These are phyloP conservation scores for Rhinoraja longicauda DNA, from an alignment of 2,797 vertebrate species.

Conservation along the genomic window DNA sequence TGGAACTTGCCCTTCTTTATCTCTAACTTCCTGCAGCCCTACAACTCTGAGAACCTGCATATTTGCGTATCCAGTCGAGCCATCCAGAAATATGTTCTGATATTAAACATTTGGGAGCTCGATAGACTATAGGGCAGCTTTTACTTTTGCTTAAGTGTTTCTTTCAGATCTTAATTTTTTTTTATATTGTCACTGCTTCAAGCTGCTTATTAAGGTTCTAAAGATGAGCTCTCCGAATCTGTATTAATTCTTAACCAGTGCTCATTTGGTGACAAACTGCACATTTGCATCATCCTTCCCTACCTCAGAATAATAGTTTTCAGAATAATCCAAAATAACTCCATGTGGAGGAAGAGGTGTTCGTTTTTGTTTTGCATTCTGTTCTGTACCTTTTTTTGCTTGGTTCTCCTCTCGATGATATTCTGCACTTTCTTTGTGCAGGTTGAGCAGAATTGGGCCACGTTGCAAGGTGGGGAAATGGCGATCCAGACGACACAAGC, in stretches of 20 bases:
- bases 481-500: slow-evolving; percentile 95
- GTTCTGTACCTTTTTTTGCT: not conserved
- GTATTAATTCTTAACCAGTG: not conserved
- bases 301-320: not conserved
- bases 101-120: not conserved
- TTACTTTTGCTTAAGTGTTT: not conserved
- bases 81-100: not conserved
- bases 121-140: not conserved
- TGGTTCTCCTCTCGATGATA: not conserved
- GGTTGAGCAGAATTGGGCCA: slow-evolving; percentile 96
- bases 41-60: not conserved
- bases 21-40: not conserved
- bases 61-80: not conserved
- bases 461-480: slow-evolving; percentile 91
- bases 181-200: not conserved
- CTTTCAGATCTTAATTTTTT: not conserved
- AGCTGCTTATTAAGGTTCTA: not conserved
- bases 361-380: not conserved
- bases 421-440: slow-evolving; percentile 44
- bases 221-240: not conserved
- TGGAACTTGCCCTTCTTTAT: not conserved
- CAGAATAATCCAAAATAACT: not conserved
- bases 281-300: too few relatives aligned
- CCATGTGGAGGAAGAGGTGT: not conserved
- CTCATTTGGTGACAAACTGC: not conserved